Conservation (phyloP, 2,797 vertebrate genomes). For the Sebastes hopkinsi region DNA sequence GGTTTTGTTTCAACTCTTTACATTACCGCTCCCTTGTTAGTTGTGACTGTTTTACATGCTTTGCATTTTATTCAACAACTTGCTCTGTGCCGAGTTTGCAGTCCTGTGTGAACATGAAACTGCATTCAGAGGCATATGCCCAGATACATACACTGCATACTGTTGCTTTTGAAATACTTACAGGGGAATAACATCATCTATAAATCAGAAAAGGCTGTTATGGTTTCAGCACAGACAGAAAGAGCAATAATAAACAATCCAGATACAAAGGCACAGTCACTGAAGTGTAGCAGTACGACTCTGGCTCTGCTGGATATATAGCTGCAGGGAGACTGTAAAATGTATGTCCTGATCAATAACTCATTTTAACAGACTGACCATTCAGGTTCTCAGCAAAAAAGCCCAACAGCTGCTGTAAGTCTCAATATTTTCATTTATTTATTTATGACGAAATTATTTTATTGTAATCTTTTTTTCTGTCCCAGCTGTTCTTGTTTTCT, state of each 20-base stretch:
- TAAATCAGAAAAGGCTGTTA: not conserved
- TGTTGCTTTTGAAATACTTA: conserved; percentile 2
- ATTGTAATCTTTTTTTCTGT: not conserved
- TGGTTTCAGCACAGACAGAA: not conserved
- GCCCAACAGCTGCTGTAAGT: too few species aligned
- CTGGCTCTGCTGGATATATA: not conserved
- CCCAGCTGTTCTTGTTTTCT: not conserved
- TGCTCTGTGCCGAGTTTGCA: not conserved
- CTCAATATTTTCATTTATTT: not conserved
- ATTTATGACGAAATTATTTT: not conserved
- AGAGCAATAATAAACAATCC: not conserved
- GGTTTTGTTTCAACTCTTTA: not conserved
- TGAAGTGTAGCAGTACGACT: not conserved
- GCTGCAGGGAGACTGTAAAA: not conserved
- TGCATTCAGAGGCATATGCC: not conserved
- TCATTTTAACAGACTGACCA: not conserved
- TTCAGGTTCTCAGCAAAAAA: too few species aligned
- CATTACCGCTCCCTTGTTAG: not conserved
- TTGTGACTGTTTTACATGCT: not conserved
- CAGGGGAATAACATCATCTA: not conserved
- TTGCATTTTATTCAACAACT: not conserved
- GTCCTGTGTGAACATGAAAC: not conserved
- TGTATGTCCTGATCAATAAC: conserved; percentile 20
- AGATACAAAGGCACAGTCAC: not conserved
- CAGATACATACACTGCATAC: not conserved